Evolutionary conservation across 2,888 invertebrate genomes (phyloP).

Genomic region (Galeopsomyia nigrocyanea): DNA sequence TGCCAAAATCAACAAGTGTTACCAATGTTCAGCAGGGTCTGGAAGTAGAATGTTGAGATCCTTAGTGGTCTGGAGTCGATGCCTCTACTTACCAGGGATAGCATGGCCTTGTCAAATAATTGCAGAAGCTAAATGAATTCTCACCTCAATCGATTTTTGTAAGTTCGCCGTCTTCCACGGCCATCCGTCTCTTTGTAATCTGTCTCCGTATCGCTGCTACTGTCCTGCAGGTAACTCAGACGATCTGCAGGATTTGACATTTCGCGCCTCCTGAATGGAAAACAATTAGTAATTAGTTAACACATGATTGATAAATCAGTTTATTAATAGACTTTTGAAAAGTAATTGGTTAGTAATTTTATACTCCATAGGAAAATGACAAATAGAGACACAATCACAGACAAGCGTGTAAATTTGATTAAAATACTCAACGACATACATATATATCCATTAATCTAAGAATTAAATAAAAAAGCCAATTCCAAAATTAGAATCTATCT

Average conservation of each 20-base stretch:
- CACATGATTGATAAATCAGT: neutral
- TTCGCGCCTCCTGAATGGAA: constrained; percentile 61
- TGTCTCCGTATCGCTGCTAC: constrained; percentile 86
- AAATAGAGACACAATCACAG: constrained; percentile 21
- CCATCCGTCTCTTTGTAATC: constrained; percentile 84
- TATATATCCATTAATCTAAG: too few species aligned
- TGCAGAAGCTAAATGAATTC: constrained; percentile 28
- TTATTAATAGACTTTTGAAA: constrained; percentile 12
- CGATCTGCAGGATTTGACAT: constrained; percentile 66
- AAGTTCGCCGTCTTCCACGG: constrained; percentile 74
- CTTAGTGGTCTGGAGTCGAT: constrained; percentile 30
- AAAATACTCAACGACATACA: too few species aligned
- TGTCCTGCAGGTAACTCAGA: constrained; percentile 72
- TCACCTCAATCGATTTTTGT: constrained; percentile 80
- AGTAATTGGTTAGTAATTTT: constrained; percentile 21
- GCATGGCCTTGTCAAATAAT: constrained; percentile 23
- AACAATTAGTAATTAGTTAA: constrained; percentile 8
- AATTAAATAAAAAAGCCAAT: too few species aligned
- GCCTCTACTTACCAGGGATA: constrained; percentile 46
- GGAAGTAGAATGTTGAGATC: constrained; percentile 39
- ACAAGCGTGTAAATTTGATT: constrained; percentile 18
- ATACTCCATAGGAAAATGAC: constrained; percentile 43
- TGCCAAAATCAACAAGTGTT: constrained; percentile 47
- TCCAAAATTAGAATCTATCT: too few species aligned
- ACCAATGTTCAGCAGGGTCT: constrained; percentile 46